Base-by-base conservation (phyloP, 2,113 vertebrate genomes). In the Anarhynchus alexandrinus region DNA sequence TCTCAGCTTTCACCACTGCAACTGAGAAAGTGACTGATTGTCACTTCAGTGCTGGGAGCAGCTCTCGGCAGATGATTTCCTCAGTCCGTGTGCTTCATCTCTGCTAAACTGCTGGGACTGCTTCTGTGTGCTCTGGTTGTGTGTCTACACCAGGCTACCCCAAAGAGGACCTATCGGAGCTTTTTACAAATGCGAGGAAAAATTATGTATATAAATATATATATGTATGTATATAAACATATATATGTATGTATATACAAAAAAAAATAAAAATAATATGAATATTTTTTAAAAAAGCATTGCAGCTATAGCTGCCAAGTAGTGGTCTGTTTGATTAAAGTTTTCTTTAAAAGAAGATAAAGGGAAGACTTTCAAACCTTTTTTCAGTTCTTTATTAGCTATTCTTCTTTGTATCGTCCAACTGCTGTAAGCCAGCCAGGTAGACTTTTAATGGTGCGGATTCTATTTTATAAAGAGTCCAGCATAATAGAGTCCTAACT, bases 391-490 rank as follows among this genome's bases (percentile, higher is more conserved):
- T 91, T 82, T 71, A 89, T 79, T 92, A 86, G 25, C 62, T 78
- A 4, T 67, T 89, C 55, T 45, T 88, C 49, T 86, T 89, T 91
- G 36, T 84, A 32, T 70, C 30, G 61, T 76, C 57, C 29, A 49
- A 6, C 58, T 64, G 54, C 91, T 95, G 36, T 85, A 90, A 91
- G 62, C 20, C 62, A 79, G 77, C 40, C 78, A 82, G 89, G 49
- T 90, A 79, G 84, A 82, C 26, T 82, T 82, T 72, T 90, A 91
- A 80, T 42, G 58, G 70, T 80, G 51, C 4, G 2, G 57, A 62
- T 86, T 95, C 59, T 95, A 62, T 96, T 97, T 95, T 90, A 58
- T 83, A 80, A 64, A 67, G 65, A 62, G 77, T 76, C 27, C 27
- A 76, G 73, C 57, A 71, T 86, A 96, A 92, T 7, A 74, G 82